These are phyloP conservation scores for Chrysodeixis includens DNA, from an alignment of 2,888 invertebrate genomes.

Conservation along the genomic window DNA sequence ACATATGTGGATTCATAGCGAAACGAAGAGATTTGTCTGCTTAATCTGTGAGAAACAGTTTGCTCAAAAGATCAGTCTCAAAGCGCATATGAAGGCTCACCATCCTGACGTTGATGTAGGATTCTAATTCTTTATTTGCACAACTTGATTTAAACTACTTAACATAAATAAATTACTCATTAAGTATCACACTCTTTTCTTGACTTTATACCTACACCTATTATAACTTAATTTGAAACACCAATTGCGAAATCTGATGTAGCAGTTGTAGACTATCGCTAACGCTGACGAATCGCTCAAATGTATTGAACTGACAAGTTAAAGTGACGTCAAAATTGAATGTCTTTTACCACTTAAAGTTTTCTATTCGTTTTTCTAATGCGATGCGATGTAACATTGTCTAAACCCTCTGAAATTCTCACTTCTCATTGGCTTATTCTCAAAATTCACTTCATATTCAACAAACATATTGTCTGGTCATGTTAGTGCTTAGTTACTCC, in stretches of 20 bases:
- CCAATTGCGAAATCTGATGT: no score
- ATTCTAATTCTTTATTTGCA: constrained; percentile 31
- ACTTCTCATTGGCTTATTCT: neutral
- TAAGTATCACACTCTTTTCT: neutral
- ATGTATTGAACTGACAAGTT: no score
- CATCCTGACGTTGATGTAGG: constrained; percentile 67
- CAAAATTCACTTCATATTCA: neutral
- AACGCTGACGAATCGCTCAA: no score
- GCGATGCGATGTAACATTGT: no score
- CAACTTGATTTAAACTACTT: neutral
- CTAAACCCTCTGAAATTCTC: neutral
- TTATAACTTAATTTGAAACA: no score
- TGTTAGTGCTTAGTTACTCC: constrained; percentile 46
- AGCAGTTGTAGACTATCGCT: no score
- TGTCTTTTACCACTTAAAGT: no score
- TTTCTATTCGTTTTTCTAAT: no score
- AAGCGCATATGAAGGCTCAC: constrained; percentile 73
- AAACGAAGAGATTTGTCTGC: constrained; percentile 76
- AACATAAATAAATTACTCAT: neutral
- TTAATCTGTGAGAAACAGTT: constrained; percentile 77
- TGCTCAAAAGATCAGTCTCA: constrained; percentile 80
- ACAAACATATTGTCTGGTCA: constrained; percentile 38
- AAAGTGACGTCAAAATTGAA: no score
- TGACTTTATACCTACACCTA: neutral
- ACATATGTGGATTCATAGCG: constrained; percentile 83